Conservation (phyloP, 1,140 invertebrate species). For the Diprion similis region DNA sequence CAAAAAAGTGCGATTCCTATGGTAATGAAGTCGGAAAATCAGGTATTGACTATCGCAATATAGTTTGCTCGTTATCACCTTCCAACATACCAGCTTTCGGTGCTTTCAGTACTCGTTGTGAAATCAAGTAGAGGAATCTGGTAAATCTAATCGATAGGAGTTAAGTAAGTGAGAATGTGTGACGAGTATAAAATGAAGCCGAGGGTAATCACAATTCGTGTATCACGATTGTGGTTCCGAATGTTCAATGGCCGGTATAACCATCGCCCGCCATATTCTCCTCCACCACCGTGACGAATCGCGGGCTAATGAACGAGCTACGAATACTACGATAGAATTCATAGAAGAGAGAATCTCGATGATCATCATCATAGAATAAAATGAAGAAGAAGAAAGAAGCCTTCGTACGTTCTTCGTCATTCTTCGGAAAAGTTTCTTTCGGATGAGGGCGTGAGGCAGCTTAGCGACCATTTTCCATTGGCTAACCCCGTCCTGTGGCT, state of each 20-base stretch:
- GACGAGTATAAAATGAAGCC: no score
- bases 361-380: neutral
- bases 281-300: neutral
- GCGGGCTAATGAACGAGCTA: neutral
- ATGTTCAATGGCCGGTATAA: neutral
- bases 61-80: no score
- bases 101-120: no score
- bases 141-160: no score
- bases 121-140: no score
- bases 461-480: neutral
- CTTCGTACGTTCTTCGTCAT: neutral
- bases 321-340: neutral
- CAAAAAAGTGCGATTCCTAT: no score
- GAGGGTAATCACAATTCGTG: neutral
- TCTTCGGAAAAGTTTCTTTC: no score
- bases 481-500: neutral
- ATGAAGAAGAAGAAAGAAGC: neutral
- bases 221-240: neutral
- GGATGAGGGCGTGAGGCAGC: conserved; percentile 28
- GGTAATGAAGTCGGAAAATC: no score
- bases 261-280: neutral
- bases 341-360: neutral
- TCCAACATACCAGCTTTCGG: no score
- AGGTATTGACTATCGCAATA: no score
- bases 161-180: no score